phyloP scores from a whole-genome alignment of 2,797 vertebrate genomes.

The Channallabes apus region DNA sequence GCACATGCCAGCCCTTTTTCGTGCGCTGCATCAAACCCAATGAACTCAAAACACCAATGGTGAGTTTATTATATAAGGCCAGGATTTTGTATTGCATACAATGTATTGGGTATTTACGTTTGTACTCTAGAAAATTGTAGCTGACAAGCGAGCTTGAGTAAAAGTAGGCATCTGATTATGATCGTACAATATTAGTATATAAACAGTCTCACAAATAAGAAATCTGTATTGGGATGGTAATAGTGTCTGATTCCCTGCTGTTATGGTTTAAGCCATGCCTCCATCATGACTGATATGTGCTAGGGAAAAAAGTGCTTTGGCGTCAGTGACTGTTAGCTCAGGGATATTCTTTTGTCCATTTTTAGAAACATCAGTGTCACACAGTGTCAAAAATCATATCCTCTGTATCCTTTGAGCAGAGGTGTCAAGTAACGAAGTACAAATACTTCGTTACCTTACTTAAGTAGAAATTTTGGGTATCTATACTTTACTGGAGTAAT shows the following conservation, averaged over 20 bases:
- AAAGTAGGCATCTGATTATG: neutral
- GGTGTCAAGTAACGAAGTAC: too few relatives aligned
- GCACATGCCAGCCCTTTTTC: slow-evolving; percentile 94
- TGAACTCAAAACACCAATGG: slow-evolving; percentile 94
- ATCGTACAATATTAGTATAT: too few relatives aligned
- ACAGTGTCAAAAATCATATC: too few relatives aligned
- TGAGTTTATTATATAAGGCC: slow-evolving; percentile 65
- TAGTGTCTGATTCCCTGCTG: neutral
- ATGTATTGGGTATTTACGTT: neutral
- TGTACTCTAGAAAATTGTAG: neutral
- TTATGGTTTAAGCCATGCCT: neutral
- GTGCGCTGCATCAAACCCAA: slow-evolving; percentile 98
- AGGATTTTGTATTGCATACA: neutral
- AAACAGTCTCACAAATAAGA: neutral
- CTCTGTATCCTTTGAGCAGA: neutral
- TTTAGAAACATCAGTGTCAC: too few relatives aligned
- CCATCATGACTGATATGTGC: neutral
- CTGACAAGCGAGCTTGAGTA: neutral
- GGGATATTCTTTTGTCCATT: neutral
- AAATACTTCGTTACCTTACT: too few relatives aligned
- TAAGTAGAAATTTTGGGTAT: too few relatives aligned
- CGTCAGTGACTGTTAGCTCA: neutral
- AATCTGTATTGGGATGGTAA: neutral
- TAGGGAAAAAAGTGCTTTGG: neutral
- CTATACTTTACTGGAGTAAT: too few relatives aligned